phyloP scores from a whole-genome alignment of 2,113 vertebrate species.

The Cavia porcellus region DNA sequence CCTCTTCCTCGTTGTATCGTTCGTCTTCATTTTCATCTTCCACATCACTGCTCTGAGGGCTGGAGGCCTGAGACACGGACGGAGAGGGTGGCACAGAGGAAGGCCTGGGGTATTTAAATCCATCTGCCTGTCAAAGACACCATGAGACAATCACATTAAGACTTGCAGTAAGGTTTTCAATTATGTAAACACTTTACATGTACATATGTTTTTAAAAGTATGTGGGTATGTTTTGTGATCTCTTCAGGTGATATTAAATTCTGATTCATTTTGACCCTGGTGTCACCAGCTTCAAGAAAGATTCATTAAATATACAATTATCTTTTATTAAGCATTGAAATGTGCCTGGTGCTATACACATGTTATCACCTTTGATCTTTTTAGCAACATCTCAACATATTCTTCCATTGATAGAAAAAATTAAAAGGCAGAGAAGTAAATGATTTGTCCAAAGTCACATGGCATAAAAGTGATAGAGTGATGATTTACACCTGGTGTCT shows the following conservation, averaged over 20 bases:
- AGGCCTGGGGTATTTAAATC: slow-evolving; percentile 95
- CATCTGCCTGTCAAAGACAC: slow-evolving; percentile 90
- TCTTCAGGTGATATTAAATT: not conserved
- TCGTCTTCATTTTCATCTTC: slow-evolving; percentile 89
- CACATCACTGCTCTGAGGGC: slow-evolving; percentile 93
- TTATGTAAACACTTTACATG: not conserved
- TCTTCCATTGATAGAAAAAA: not conserved
- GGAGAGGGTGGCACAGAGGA: slow-evolving; percentile 96
- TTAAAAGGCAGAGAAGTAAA: not conserved
- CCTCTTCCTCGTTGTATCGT: slow-evolving; percentile 95
- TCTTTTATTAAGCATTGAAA: not conserved
- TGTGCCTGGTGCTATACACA: not conserved
- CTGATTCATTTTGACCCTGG: slow-evolving; percentile 34
- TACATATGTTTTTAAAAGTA: not conserved
- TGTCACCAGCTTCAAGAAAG: not conserved
- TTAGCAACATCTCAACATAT: not conserved
- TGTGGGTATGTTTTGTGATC: not conserved
- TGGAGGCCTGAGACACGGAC: slow-evolving; percentile 94
- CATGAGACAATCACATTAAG: not conserved
- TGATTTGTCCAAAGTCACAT: not conserved
- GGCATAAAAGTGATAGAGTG: not conserved
- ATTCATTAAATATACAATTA: not conserved
- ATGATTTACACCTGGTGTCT: not conserved
- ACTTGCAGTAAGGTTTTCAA: not conserved
- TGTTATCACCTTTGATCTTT: not conserved